Evolutionary conservation across 1,140 invertebrate species (phyloP), one percentile per base, ranked within the genome.

Genomic region (Orchestia grillus): DNA sequence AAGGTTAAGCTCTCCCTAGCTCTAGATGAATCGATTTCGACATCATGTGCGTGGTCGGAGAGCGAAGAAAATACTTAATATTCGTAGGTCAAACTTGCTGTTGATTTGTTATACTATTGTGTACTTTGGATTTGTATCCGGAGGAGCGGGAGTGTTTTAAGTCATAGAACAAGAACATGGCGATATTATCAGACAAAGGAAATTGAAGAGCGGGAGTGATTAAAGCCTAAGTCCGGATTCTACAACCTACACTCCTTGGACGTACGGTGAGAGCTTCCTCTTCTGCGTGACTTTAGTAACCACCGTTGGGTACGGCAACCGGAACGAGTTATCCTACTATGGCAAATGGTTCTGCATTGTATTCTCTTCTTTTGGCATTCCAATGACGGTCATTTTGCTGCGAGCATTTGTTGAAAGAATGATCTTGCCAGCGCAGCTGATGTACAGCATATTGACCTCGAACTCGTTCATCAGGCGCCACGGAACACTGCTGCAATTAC

Each of bases 341-440:
- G 99, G 99, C 28, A 99, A 99, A 97, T 97, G 98, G 90, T 99
- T 99, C 97, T 99, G 98, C 97, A 98, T 99, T 97, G 97, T 98
- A 28, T 99, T 98, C 97, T 98, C 98, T 0, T 97, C 98, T 28
- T 97, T 99, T 62, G 99, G 99, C 3, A 99, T 99, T 96, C 99
- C 99, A 0, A 97, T 99, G 97, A 98, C 98, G 0, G 97, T 99
- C 97, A 98, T 99, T 77, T 97, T 99, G 53, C 97, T 99, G 95
- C 98, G 98, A 0, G 98, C 98, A 0, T 97, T 99, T 43, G 98
- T 99, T 15, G 98, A 99, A 97, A 97, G 98, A n/a, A 97, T 99
- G 45, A 98, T 99, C 97, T 97, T 98, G 47, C 98, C 98, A 0
- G 98, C 98, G 0, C 98, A 98, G 0, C 3, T 45, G 44, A 94